Evolutionary conservation across 2,797 vertebrate genomes (phyloP).

Genomic region (Uromys caudimaculatus): DNA sequence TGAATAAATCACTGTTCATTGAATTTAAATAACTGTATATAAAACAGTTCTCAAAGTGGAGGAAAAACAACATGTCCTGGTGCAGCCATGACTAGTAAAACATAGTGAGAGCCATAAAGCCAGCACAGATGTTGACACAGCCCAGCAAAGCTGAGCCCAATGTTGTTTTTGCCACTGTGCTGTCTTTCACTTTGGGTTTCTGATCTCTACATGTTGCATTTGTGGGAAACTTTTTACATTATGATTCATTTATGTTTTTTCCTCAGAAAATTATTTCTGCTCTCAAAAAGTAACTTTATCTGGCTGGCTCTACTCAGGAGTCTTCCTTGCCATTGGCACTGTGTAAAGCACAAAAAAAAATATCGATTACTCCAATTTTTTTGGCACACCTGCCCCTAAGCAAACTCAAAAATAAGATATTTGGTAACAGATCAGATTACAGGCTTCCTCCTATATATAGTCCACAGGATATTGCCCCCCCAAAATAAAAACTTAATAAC

Average conservation of each 20-base stretch:
- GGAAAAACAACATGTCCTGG: neutral
- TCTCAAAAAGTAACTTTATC: neutral
- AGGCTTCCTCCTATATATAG: neutral
- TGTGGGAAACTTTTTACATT: neutral
- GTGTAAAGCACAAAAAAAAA: neutral
- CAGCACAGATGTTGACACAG: neutral
- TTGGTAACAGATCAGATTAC: neutral
- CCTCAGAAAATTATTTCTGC: neutral
- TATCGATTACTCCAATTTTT: neutral
- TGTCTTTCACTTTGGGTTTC: neutral
- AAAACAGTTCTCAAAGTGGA: conserved; percentile 26
- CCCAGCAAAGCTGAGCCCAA: neutral
- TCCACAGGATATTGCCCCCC: neutral
- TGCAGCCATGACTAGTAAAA: neutral
- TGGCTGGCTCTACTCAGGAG: neutral
- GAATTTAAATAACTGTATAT: conserved; percentile 8
- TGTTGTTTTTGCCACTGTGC: neutral
- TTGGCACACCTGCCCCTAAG: neutral
- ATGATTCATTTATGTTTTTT: neutral
- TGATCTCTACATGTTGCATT: neutral
- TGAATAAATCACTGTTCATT: neutral
- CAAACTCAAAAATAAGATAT: neutral
- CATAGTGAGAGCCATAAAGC: neutral
- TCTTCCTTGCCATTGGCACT: neutral
- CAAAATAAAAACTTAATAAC: neutral